Evolutionary conservation across 2,113 vertebrate species (phyloP).

Genomic region (Geococcyx californianus): DNA sequence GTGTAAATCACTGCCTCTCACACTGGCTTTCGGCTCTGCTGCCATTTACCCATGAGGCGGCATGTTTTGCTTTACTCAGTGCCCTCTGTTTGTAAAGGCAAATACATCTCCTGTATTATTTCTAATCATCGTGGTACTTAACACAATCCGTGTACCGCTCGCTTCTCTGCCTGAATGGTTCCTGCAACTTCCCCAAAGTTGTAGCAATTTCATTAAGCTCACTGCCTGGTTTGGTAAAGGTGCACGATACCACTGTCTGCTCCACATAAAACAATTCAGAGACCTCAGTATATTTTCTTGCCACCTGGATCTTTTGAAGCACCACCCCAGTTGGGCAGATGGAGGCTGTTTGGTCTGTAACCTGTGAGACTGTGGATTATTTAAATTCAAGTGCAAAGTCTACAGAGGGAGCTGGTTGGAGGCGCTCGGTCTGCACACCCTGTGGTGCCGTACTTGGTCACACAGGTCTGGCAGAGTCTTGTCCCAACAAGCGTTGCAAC

Average conservation of each 20-base stretch:
- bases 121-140: background rate
- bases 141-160: background rate
- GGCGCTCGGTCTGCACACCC: background rate
- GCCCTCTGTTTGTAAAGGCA: background rate
- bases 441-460: background rate
- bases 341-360: background rate
- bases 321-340: background rate
- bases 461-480: background rate
- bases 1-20: background rate
- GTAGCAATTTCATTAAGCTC: background rate
- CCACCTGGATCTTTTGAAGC: background rate
- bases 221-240: background rate
- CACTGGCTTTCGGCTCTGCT: background rate
- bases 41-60: background rate
- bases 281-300: background rate
- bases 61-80: background rate
- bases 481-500: background rate
- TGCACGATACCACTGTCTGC: fast-evolving
- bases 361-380: background rate
- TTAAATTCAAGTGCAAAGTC: background rate
- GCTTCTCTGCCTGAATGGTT: background rate
- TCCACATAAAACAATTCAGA: background rate
- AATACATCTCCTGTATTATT: background rate
- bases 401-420: background rate
- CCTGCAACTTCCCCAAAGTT: background rate